Evolutionary conservation across 1,140 invertebrate genomes (phyloP), one percentile per base, ranked within the genome.

Genomic region (Heliconius nattereri): DNA sequence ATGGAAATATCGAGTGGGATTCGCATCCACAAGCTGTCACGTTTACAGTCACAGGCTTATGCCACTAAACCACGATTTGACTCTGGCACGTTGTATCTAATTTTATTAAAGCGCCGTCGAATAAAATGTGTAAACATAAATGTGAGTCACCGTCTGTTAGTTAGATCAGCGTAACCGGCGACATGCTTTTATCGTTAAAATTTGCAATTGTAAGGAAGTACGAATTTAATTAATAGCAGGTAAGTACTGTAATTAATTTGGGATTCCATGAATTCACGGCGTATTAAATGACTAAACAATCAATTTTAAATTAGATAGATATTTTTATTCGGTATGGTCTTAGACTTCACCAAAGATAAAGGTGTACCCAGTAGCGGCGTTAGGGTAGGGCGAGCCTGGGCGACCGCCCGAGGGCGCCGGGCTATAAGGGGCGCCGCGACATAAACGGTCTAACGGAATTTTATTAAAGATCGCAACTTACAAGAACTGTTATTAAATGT

Each of bases 111-210:
- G 84, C 73, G 76, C 77, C 80, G 83, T 86, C 85, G 76, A 80
- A 86, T 85, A 87, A 78, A 85, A 86, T 78, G 83, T 78, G 73
- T 81, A 89, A 83, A 88, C 85, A 85, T 79, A 76, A 76, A 37
- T 32, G 73, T 91, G 90, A 91, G 83, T 91, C 90, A 91, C 83
- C 79, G 84, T 82, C 83, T 79, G 84, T 87, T 87, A 86, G 84
- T 75, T 80, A 84, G 84, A 89, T 86, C 84, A 75, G 75, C 72
- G 57, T 77, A 54, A 77, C 71, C 75, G 49, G 35, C 32, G 79
- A 77, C 54, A 52, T 81, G 54, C 35, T 76, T 71, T 73, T 66
- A 75, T 54, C 35, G 29, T 75, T 78, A 16, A 66, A 13, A 29
- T 29, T 26, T 66, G 57, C 40, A 75, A 75, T 74, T 54, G 40